phyloP scores from a whole-genome alignment of 92 coral and sea anemone genomes.

The Micromussa lordhowensis region DNA sequence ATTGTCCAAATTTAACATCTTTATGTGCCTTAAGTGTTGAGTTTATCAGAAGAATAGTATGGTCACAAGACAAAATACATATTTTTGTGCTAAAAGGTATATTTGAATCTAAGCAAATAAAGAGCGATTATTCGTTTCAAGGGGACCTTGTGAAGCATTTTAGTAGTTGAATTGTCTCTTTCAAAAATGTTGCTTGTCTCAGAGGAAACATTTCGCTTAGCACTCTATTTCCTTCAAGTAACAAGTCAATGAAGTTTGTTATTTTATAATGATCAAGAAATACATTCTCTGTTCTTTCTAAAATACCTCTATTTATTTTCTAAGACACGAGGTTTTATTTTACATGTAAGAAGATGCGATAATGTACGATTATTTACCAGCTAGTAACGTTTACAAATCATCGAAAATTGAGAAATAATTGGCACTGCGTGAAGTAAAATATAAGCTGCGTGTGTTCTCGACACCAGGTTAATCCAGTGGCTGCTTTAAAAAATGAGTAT shows the following conservation, averaged over 20 bases:
- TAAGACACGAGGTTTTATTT: background rate
- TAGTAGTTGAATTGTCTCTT: background rate
- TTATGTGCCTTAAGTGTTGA: conserved; percentile 3
- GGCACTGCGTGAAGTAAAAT: conserved; percentile 40
- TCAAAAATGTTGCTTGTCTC: conserved; percentile 17
- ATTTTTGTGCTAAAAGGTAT: background rate
- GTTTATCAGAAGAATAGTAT: conserved; percentile 4
- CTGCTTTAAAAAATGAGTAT: background rate
- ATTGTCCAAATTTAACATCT: conserved; percentile 4
- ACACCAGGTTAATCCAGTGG: conserved; percentile 1
- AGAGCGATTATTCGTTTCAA: background rate
- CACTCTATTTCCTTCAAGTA: conserved; percentile 9
- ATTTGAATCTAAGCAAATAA: background rate
- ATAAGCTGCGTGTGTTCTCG: background rate
- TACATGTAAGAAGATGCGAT: background rate
- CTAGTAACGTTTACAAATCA: conserved; percentile 40
- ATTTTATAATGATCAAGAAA: conserved; percentile 15
- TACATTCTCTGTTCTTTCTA: background rate
- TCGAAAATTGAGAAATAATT: conserved; percentile 30
- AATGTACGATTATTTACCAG: conserved; percentile 26
- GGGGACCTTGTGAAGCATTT: background rate
- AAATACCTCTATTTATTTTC: background rate
- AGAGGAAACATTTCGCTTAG: background rate
- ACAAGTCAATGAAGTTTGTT: conserved; percentile 13
- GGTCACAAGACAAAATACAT: background rate